These are phyloP conservation scores for Probosciger aterrimus DNA, from an alignment of 2,113 vertebrate genomes.

Conservation along the genomic window DNA sequence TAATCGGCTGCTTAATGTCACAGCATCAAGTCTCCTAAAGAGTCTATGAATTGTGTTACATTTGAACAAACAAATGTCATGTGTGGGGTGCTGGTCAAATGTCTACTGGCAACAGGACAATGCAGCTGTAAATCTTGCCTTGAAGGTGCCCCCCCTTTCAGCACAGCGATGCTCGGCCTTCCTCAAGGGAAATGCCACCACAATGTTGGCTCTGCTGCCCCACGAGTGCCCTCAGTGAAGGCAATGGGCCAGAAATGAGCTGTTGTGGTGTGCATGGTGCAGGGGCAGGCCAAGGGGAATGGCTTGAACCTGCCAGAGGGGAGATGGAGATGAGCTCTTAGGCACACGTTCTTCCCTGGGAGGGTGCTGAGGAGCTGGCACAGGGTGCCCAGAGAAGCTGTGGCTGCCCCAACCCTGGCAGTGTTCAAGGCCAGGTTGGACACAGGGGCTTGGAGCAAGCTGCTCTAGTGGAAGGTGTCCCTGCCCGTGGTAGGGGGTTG, in stretches of 20 bases:
- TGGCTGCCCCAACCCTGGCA: too few species aligned
- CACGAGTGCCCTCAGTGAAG: accelerated
- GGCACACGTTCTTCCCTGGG: not conserved
- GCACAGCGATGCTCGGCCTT: not conserved
- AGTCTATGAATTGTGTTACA: conserved; percentile 61
- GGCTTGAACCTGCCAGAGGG: not conserved
- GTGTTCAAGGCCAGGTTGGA: too few species aligned
- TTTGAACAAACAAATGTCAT: conserved; percentile 74
- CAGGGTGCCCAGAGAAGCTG: too few species aligned
- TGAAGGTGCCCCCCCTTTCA: not conserved
- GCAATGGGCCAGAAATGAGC: accelerated
- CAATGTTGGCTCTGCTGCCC: not conserved
- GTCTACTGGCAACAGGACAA: conserved; percentile 55
- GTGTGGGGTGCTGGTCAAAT: conserved; percentile 45
- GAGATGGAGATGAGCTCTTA: not conserved
- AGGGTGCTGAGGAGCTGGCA: too few species aligned
- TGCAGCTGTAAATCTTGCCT: not conserved
- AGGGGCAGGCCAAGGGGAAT: not conserved
- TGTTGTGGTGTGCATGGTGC: too few species aligned
- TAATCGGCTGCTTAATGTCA: conserved; percentile 72
- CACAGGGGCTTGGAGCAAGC: not conserved
- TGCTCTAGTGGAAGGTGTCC: not conserved
- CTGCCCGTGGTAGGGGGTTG: not conserved
- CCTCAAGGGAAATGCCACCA: not conserved
- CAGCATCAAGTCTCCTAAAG: conserved; percentile 42